Evolutionary conservation across 2,888 invertebrate genomes (phyloP), one percentile per base, ranked within the genome.

Genomic region (Spicauda simplicius): DNA sequence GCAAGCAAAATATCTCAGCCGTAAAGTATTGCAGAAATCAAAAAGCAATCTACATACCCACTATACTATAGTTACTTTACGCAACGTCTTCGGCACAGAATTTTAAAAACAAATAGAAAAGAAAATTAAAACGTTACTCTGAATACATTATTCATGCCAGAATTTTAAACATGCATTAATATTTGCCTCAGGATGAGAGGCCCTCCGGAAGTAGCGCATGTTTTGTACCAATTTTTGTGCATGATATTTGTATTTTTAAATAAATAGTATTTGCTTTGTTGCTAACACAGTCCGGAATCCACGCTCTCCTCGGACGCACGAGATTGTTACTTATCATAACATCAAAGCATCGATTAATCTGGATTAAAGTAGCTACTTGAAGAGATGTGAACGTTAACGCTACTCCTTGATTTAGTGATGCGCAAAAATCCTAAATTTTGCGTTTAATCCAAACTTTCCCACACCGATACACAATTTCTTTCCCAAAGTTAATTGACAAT

Each of bases 181-280:
- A 74, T 75, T 59, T 73, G 76, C 88, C 93, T 90, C 91, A 87
- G 82, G 87, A 82, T 80, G 88, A 90, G 88, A 87, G 86, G 84
- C 81, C 92, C 89, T 90, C 89, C 88, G 84, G 86, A 83, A 81
- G 84, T 85, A 74, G 76, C 74, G 75, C 71, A 74, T 73, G 73
- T 71, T 72, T 67, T 61, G 62, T 64, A 67, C 59, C 12, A 68
- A 20, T 67, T 48, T 55, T 69, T 25, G 2, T 66, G 50, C 20
- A 58, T 45, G 52, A 45, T n/a, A 12, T 59, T 59, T 41, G 41
- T 19, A 45, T 48, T 48, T 50, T 50, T 45, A 45, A 45, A 45
- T 45, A 37, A 37, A 37, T 37, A 12, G 37, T 37, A 37, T 37
- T 11, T 12, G 12, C 1, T 12, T 37, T 37, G 37, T 37, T 37